Conservation (phyloP, 2,888 invertebrate genomes). For the Sarcophaga carnaria region DNA sequence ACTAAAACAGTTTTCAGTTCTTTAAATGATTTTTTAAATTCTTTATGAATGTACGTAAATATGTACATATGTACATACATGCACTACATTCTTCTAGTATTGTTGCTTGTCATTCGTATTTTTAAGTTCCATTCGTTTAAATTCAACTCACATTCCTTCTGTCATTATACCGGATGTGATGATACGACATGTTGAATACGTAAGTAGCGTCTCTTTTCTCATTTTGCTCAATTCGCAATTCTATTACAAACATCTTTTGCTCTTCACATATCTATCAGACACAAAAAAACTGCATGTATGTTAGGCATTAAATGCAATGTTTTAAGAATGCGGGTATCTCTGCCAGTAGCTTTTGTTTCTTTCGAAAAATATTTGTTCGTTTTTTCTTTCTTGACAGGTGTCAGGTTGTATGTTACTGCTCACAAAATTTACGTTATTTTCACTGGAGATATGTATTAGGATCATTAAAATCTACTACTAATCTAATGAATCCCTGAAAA, state of each 20-base stretch:
- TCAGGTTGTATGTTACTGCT: too few relatives aligned
- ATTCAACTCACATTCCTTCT: constrained; percentile 59
- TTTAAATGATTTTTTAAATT: too few relatives aligned
- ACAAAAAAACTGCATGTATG: background rate
- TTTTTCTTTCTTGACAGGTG: too few relatives aligned
- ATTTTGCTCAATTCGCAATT: background rate
- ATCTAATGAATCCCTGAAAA: too few relatives aligned
- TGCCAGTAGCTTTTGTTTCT: too few relatives aligned
- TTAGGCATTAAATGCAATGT: too few relatives aligned
- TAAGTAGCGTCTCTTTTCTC: constrained; percentile 15
- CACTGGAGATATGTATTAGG: background rate
- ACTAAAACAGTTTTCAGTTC: too few relatives aligned
- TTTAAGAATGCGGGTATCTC: too few relatives aligned
- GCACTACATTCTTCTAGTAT: background rate
- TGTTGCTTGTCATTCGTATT: constrained; percentile 3
- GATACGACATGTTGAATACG: constrained; percentile 74
- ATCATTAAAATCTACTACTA: too few relatives aligned
- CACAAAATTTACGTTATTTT: background rate
- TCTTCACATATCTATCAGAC: background rate
- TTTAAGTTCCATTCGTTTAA: constrained; percentile 26
- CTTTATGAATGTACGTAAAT: too few relatives aligned
- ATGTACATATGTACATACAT: background rate
- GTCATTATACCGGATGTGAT: constrained; percentile 57
- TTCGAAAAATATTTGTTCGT: too few relatives aligned
- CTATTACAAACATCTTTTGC: too few relatives aligned